These are phyloP conservation scores for Chlorodrepanis virens DNA, from an alignment of 2,113 vertebrate genomes.

Conservation along the genomic window DNA sequence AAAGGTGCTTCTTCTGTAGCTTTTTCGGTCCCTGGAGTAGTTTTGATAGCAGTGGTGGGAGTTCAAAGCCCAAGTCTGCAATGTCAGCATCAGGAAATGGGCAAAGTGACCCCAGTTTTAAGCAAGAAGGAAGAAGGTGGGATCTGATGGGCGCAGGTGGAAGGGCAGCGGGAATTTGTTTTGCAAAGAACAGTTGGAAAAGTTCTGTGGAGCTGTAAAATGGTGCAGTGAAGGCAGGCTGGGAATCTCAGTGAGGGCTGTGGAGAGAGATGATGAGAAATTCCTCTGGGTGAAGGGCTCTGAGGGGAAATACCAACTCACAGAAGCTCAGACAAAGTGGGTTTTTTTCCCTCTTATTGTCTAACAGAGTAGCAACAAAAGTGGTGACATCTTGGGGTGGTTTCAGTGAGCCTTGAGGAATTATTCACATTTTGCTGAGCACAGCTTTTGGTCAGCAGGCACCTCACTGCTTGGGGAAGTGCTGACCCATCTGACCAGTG, in stretches of 20 bases:
- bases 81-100: neutral
- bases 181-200: neutral
- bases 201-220: neutral
- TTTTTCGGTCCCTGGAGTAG: neutral
- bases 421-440: neutral
- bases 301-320: neutral
- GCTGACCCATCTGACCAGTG: neutral
- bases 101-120: neutral
- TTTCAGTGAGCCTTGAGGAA: neutral
- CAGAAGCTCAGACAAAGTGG: neutral
- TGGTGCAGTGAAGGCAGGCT: neutral
- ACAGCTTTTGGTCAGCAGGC: neutral
- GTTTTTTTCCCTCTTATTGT: neutral
- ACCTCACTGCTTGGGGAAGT: neutral
- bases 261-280: neutral
- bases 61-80: neutral
- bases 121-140: neutral
- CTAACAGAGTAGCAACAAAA: neutral
- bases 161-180: neutral
- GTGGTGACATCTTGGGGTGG: neutral
- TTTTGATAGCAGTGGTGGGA: neutral
- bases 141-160: fast-evolving
- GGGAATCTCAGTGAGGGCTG: neutral
- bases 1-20: neutral
- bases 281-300: neutral